phyloP scores from a whole-genome alignment of 2,113 vertebrate species.

The Ctenodactylus gundi region DNA sequence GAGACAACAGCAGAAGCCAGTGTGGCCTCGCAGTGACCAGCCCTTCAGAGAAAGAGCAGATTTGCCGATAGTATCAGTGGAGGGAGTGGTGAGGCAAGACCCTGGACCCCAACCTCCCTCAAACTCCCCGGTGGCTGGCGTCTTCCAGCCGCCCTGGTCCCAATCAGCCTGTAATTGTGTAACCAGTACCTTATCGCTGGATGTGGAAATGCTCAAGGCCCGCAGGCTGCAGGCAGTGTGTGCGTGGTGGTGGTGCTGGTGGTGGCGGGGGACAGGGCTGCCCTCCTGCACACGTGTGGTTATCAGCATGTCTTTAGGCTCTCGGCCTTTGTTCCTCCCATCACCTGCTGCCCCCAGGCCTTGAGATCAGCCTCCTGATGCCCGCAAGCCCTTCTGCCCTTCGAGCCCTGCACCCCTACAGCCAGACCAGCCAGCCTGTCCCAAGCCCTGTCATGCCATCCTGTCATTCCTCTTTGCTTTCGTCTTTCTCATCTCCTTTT shows the following conservation, averaged over 20 bases:
- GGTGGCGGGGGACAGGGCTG: background rate
- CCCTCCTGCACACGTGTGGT: background rate
- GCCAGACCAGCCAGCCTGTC: background rate
- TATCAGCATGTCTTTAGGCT: background rate
- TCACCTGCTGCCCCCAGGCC: background rate
- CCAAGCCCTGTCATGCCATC: accelerated
- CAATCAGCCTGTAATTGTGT: background rate
- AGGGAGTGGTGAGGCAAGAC: background rate
- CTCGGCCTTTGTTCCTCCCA: constrained; percentile 45
- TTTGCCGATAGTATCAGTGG: background rate
- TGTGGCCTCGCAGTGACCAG: background rate
- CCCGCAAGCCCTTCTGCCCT: background rate
- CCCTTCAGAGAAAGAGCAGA: background rate
- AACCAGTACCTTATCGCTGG: background rate
- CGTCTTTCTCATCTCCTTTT: background rate
- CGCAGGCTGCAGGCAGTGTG: background rate
- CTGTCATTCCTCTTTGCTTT: background rate
- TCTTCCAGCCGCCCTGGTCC: background rate
- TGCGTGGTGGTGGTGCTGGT: no score
- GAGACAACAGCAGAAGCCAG: background rate
- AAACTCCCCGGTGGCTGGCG: background rate
- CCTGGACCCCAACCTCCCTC: background rate
- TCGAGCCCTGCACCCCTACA: background rate
- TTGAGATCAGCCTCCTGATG: background rate
- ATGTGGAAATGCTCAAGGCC: background rate